phyloP scores from a whole-genome alignment of 2,113 vertebrate genomes.

The Empidonax alnorum region DNA sequence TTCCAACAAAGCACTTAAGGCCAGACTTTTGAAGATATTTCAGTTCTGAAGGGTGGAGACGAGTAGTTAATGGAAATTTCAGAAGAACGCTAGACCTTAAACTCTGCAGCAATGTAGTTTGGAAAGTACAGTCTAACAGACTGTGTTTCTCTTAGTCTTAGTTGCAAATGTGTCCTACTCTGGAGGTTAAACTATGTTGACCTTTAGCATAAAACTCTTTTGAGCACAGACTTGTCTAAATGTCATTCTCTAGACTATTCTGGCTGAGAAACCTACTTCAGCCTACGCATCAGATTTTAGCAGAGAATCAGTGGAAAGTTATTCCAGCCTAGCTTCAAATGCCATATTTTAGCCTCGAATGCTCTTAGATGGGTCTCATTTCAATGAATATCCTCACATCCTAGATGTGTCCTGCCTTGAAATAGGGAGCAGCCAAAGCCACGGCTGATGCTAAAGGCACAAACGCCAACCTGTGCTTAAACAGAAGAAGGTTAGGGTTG shows the following conservation, averaged over 20 bases:
- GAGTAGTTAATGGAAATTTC: background rate
- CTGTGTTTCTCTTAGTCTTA: background rate
- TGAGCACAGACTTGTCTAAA: slow-evolving; percentile 26
- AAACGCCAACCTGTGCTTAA: background rate
- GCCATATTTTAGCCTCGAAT: background rate
- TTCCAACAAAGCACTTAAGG: slow-evolving; percentile 33
- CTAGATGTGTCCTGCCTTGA: background rate
- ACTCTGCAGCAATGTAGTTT: background rate
- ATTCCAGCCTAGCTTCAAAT: slow-evolving; percentile 6
- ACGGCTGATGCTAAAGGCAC: background rate
- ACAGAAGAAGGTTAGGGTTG: background rate
- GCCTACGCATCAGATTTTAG: slow-evolving; percentile 13
- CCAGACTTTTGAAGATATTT: slow-evolving; percentile 9
- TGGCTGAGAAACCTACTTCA: slow-evolving; percentile 24
- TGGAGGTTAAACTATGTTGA: background rate
- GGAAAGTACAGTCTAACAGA: background rate
- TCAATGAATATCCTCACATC: background rate
- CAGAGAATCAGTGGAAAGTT: background rate
- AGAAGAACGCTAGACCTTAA: background rate
- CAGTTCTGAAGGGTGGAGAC: background rate
- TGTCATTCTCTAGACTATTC: slow-evolving; percentile 20
- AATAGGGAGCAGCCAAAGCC: background rate
- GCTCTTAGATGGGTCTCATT: background rate
- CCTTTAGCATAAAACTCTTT: slow-evolving; percentile 1
- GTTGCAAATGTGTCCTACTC: background rate